Conservation (phyloP, 2,888 invertebrate species). For the Galeopsomyia nigrocyanea region DNA sequence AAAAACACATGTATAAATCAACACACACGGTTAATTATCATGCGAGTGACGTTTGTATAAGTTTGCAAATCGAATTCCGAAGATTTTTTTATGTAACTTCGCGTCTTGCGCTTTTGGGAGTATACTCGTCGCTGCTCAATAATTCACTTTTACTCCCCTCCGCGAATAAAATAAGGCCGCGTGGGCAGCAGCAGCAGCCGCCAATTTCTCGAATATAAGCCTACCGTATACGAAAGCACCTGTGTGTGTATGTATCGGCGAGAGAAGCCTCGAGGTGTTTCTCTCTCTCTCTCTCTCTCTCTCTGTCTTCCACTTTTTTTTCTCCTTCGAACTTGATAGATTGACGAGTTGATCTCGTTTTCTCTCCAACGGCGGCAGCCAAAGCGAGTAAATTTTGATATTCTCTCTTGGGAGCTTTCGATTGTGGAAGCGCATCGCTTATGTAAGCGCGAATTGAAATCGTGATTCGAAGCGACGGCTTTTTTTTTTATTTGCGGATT, state of each 20-base stretch:
- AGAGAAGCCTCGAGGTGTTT: neutral
- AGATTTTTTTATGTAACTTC: too few species aligned
- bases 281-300: neutral
- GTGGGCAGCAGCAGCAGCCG: too few species aligned
- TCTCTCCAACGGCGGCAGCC: neutral
- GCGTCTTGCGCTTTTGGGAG: too few species aligned
- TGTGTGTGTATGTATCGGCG: neutral
- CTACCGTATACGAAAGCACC: conserved; percentile 7
- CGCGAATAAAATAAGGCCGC: too few species aligned
- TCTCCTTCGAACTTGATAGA: conserved; percentile 20
- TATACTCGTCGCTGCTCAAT: too few species aligned
- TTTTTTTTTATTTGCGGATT: conserved; percentile 14
- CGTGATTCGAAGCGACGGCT: conserved; percentile 25
- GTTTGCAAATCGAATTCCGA: too few species aligned
- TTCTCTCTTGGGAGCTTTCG: neutral
- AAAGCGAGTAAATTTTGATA: conserved; percentile 7
- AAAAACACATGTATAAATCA: too few species aligned
- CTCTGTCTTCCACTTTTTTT: conserved; percentile 2
- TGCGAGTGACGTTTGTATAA: too few species aligned
- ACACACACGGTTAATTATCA: too few species aligned
- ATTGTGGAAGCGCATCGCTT: conserved; percentile 19
- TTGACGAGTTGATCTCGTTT: conserved; percentile 20
- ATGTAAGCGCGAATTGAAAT: conserved; percentile 28
- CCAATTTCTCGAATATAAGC: too few species aligned
- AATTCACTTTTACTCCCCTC: too few species aligned